Evolutionary conservation across 2,888 invertebrate genomes (phyloP).

Genomic region (Rotaria macrura): DNA sequence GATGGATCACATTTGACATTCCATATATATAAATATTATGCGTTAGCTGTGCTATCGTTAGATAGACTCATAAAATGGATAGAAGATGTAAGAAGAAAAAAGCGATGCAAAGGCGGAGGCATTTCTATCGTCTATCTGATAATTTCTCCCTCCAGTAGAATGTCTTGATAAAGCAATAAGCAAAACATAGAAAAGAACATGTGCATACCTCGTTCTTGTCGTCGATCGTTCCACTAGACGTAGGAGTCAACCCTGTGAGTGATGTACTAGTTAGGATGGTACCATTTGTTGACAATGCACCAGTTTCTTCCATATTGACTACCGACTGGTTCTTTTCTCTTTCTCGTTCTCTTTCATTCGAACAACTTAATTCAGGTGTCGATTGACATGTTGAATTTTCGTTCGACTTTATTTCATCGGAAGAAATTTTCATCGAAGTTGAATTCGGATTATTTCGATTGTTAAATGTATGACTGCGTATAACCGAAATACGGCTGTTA

Average conservation of each 20-base stretch:
- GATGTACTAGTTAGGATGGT: not conserved
- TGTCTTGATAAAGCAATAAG: not conserved
- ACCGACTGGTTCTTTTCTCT: not conserved
- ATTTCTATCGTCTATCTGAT: not conserved
- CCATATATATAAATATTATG: not conserved
- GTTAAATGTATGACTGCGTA: not conserved
- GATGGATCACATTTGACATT: not conserved
- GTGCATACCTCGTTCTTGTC: slow-evolving; percentile 15
- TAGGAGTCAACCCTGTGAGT: not conserved
- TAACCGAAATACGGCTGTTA: not conserved
- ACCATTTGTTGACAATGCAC: not conserved
- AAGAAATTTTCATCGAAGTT: not conserved
- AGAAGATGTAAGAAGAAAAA: not conserved
- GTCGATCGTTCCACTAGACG: not conserved
- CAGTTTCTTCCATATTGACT: not conserved
- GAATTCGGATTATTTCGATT: not conserved
- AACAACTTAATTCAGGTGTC: slow-evolving; percentile 1
- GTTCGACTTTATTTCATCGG: not conserved
- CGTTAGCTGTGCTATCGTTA: not conserved
- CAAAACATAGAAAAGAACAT: not conserved
- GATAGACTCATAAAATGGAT: not conserved
- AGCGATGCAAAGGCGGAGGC: not conserved
- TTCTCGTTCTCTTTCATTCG: not conserved
- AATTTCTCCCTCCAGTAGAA: not conserved
- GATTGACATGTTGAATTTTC: not conserved